Percentiles rank a stretch among this genome's conserved stretches.
phyloP scores from a whole-genome alignment of 2,888 invertebrate genomes.

The Drosophila formosana region DNA sequence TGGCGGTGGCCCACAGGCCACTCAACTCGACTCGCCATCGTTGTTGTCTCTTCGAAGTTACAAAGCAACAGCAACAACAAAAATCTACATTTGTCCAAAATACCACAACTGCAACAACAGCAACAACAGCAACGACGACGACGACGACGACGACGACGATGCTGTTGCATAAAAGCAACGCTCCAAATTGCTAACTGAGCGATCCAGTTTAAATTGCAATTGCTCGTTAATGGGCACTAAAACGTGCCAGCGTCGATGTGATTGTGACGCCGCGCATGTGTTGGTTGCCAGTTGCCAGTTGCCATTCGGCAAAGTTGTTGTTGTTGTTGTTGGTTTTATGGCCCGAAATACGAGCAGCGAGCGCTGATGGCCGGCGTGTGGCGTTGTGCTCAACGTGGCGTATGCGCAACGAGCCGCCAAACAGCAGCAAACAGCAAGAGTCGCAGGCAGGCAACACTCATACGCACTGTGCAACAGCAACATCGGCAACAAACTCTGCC shows the following conservation, averaged over 20 bases:
- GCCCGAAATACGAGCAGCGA: conserved; percentile 57
- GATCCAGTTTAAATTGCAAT: conserved; percentile 85
- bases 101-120: conserved; percentile 59
- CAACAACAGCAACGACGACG: conserved; percentile 20
- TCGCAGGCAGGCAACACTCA: conserved; percentile 53
- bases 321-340: conserved; percentile 41
- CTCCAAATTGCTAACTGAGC: conserved; percentile 82
- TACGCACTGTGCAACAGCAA: conserved; percentile 66
- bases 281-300: conserved; percentile 15
- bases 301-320: conserved; percentile 26
- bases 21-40: conserved; percentile 70
- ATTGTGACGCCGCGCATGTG: conserved; percentile 8
- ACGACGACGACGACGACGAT: conserved; percentile 38
- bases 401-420: conserved; percentile 64
- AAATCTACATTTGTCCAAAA: conserved; percentile 80
- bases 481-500: conserved; percentile 1
- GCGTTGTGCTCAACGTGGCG: conserved; percentile 62
- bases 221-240: conserved; percentile 84
- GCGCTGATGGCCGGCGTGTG: conserved; percentile 59
- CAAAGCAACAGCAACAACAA: conserved; percentile 16
- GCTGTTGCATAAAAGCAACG: conserved; percentile 81
- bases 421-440: not conserved
- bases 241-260: conserved; percentile 78
- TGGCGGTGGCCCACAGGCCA: conserved; percentile 70
- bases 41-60: conserved; percentile 34